phyloP scores from a whole-genome alignment of 2,113 vertebrate species.

The Corythaeola cristata region DNA sequence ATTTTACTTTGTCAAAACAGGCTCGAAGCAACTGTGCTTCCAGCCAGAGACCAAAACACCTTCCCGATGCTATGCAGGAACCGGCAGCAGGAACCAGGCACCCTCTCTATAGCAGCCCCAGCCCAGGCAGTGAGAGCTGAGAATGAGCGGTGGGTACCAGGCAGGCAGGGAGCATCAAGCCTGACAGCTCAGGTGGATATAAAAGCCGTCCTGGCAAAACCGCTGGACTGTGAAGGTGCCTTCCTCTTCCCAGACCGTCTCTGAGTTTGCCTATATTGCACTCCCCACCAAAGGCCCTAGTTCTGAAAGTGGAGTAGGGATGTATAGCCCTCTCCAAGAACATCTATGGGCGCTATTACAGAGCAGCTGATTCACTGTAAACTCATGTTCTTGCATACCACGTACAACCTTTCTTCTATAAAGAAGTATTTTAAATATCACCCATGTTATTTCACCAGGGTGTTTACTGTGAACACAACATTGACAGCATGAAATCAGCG shows the following conservation, averaged over 20 bases:
- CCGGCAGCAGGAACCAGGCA: fast-evolving
- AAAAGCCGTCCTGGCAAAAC: background rate
- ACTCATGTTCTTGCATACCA: background rate
- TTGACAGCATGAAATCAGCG: background rate
- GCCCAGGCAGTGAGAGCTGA: fast-evolving
- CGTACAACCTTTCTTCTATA: background rate
- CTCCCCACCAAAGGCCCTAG: background rate
- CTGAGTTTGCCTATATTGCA: background rate
- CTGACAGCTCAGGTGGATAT: background rate
- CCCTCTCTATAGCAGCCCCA: background rate
- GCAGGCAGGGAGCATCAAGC: background rate
- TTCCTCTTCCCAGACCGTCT: background rate
- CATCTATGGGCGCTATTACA: background rate
- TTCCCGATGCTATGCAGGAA: fast-evolving
- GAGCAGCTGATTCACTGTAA: background rate
- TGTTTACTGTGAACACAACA: background rate
- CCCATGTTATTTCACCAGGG: background rate
- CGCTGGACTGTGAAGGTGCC: background rate
- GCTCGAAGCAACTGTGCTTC: background rate
- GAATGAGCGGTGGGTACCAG: background rate
- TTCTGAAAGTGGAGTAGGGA: background rate
- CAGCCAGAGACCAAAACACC: background rate
- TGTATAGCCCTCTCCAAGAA: background rate
- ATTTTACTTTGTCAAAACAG: slow-evolving; percentile 2
- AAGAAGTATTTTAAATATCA: background rate